phyloP scores from a whole-genome alignment of 2,797 vertebrate species.

The Diceros bicornis region DNA sequence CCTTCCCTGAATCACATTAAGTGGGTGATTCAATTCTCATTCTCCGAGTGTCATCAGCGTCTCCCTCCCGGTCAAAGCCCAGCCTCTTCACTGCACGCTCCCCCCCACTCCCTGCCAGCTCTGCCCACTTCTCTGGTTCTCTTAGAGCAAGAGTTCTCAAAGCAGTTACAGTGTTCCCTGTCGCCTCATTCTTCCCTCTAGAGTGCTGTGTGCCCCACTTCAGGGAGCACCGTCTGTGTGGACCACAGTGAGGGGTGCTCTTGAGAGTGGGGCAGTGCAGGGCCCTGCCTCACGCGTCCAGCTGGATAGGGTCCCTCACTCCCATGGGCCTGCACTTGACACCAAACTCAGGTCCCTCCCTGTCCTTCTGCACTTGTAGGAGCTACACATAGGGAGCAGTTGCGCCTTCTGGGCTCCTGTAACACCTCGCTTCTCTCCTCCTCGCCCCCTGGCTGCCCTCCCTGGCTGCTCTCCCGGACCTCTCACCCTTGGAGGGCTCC shows the following conservation, averaged over 20 bases:
- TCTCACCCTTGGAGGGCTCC: not conserved
- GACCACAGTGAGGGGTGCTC: too few relatives aligned
- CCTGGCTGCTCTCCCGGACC: not conserved
- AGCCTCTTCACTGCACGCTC: not conserved
- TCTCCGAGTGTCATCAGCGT: not conserved
- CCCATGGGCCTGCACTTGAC: too few relatives aligned
- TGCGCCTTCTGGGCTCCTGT: rapidly evolving
- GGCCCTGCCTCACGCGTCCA: not conserved
- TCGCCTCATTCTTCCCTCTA: not conserved
- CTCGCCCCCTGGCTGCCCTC: not conserved
- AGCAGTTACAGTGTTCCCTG: not conserved
- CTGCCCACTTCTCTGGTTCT: not conserved
- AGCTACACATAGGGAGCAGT: not conserved
- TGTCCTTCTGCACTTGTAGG: not conserved
- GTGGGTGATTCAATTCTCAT: not conserved
- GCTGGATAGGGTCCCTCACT: not conserved
- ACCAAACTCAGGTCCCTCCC: not conserved
- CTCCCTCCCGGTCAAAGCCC: not conserved
- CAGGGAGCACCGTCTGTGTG: not conserved
- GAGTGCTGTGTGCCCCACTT: not conserved
- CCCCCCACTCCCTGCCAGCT: too few relatives aligned
- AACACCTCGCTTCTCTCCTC: not conserved
- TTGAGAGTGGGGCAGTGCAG: not conserved
- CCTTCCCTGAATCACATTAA: not conserved
- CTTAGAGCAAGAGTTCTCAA: not conserved